phyloP scores from a whole-genome alignment of 2,797 vertebrate species.

The Sandelia bainsii region DNA sequence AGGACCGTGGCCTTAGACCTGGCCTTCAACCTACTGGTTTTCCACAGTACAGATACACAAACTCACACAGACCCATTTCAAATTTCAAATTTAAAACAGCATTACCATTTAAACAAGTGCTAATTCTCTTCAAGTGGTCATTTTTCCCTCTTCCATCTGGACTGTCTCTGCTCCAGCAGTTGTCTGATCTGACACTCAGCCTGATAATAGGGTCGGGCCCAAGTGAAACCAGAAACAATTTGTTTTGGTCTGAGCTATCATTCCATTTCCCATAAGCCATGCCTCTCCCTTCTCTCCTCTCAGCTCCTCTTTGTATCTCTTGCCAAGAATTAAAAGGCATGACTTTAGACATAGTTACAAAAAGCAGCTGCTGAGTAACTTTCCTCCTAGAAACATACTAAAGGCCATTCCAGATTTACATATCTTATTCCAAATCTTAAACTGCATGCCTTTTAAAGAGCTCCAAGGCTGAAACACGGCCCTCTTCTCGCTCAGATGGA shows the following conservation, averaged over 20 bases:
- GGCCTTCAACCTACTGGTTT: conserved; percentile 76
- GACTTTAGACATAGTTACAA: conserved; percentile 84
- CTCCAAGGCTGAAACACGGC: conserved; percentile 65
- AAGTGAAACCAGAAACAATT: conserved; percentile 84
- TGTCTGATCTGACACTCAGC: conserved; percentile 81
- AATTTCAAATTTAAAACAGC: conserved; percentile 39
- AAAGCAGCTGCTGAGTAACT: conserved; percentile 84
- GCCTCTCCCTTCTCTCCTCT: conserved; percentile 81
- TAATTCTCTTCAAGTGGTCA: conserved; percentile 53
- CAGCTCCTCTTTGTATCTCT: conserved; percentile 80
- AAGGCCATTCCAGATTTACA: conserved; percentile 82
- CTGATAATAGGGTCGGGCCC: conserved; percentile 81
- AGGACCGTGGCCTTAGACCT: conserved; percentile 76
- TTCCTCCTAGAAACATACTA: conserved; percentile 75
- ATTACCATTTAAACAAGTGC: conserved; percentile 47
- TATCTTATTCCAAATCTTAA: conserved; percentile 84
- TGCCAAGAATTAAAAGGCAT: conserved; percentile 87
- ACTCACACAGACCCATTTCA: conserved; percentile 10
- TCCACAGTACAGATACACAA: conserved; percentile 40
- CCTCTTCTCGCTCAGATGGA: conserved; percentile 63
- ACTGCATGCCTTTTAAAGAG: conserved; percentile 75
- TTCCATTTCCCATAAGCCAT: conserved; percentile 84
- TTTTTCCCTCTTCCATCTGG: conserved; percentile 72
- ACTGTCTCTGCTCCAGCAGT: conserved; percentile 74
- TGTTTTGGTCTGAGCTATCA: conserved; percentile 82